Evolutionary conservation across 2,113 vertebrate genomes (phyloP), one percentile per base, ranked within the genome.

Genomic region (Tenebrosternarchus preto): DNA sequence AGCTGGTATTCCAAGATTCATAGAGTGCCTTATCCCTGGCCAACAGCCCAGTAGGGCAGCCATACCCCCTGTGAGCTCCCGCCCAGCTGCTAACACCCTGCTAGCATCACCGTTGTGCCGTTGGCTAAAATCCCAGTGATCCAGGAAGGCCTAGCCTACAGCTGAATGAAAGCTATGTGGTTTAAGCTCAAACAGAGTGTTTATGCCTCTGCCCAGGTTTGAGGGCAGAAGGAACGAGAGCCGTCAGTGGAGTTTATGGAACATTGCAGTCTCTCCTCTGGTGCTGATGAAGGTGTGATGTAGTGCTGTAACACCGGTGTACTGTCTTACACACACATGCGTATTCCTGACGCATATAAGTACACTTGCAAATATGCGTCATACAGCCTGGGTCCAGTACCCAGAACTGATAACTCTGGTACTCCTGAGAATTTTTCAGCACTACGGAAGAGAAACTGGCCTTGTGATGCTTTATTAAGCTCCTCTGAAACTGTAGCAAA

Each of bases 191-290:
- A 31, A 64, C 7, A 27, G 29, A 59, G 72, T 22, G 31, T n/a
- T 74, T 15, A 55, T 5, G 55, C 31, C 27, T 60, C 27, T 24
- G 22, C 15, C 29, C 29, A 57, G 61, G 46, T 36, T 46, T 17
- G 68, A 46, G 17, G n/a, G 46, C 79, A 75, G n/a, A 19, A 50
- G 43, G 43, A 50, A 50, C 12, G 43, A 11, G 9, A 61, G 72
- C 70, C 76, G 61, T 69, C 70, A 69, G 53, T 60, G 71, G 57
- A 53, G 46, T 61, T 82, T 82, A 78, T 76, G 76, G 70, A 83
- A 76, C 67, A 63, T 12, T 12, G 33, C n/a, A 83, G 55, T 43
- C 70, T 60, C 81, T 80, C 70, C 63, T 53, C 59, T 24, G 60
- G 16, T 83, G 25, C 76, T 78, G 31, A 57, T 73, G 61, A 77